Evolutionary conservation across 2,113 vertebrate species (phyloP), one percentile per base, ranked within the genome.

Genomic region (Rhinolophus sinicus): DNA sequence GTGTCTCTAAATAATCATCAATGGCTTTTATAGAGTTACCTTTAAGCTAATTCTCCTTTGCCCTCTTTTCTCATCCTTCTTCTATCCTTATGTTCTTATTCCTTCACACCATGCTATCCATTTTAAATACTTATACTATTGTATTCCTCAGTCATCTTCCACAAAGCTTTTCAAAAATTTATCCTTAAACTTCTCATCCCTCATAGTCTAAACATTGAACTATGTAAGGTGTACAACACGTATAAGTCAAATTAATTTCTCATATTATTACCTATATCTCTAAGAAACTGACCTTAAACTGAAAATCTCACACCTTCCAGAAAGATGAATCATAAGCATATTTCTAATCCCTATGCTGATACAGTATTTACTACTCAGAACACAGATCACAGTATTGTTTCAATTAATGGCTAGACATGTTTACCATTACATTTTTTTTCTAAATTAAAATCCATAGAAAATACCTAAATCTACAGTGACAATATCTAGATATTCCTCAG

Each of bases 1-100:
- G 8, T 92, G 70, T 88, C 72, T 91, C 14, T 91, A 93, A 91
- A 96, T 95, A 91, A 54, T 91, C 65, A 80, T 88, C 56, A 80
- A 16, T 93, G 76, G 19, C 24, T 93, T 95, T 91, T 88, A 73
- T 60, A 92, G 38, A 72, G 72, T 97, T 89, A 73, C n/a, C 64
- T 95, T 95, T 90, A 58, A 76, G 62, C 38, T 93, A n/a, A 93
- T 90, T 90, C 30, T 60, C 62, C 56, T 80, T 95, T 77, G 24
- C 44, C n/a, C 30, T 75, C 64, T 87, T 90, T 90, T 77, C 60
- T 88, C 52, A 67, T 84, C 40, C 50, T 95, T 92, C 64, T 52
- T 91, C 40, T 95, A 62, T 40, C 40, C 52, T 78, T 78, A 77
- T 54, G 38, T 77, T 86, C 30, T 21, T 78, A 67, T 67, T 80